Evolutionary conservation across 2,888 invertebrate genomes (phyloP).

Genomic region (Spicauda simplicius): DNA sequence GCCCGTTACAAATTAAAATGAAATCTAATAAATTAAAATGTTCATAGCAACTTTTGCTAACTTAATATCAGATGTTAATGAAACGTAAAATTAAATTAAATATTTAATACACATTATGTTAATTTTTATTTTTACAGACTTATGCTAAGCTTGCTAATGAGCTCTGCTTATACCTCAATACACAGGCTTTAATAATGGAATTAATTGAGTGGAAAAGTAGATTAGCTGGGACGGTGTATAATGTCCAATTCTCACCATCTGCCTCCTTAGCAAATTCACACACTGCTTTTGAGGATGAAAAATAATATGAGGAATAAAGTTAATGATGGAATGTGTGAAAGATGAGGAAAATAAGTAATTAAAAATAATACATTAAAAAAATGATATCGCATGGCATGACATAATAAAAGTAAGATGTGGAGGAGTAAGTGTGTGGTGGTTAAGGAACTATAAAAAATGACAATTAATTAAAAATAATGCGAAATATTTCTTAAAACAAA

Average conservation of each 20-base stretch:
- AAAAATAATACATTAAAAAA: no score
- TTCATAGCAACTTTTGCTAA: no score
- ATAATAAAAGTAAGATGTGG: no score
- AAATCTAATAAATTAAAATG: no score
- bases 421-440: no score
- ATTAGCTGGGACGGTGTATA: constrained; percentile 65
- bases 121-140: constrained; percentile 38
- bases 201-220: constrained; percentile 72
- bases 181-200: constrained; percentile 44
- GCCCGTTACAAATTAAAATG: no score
- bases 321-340: background rate
- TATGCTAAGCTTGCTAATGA: constrained; percentile 20
- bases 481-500: no score
- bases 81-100: background rate
- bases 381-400: no score
- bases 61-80: no score
- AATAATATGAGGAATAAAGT: background rate
- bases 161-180: constrained; percentile 32
- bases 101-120: constrained; percentile 13
- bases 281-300: constrained; percentile 4
- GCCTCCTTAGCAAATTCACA: constrained; percentile 29
- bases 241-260: constrained; percentile 57
- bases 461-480: no score
- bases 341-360: background rate
- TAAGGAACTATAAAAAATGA: no score